Evolutionary conservation across 2,888 invertebrate genomes (phyloP), one percentile per base, ranked within the genome.

Genomic region (Hipparchia semele): DNA sequence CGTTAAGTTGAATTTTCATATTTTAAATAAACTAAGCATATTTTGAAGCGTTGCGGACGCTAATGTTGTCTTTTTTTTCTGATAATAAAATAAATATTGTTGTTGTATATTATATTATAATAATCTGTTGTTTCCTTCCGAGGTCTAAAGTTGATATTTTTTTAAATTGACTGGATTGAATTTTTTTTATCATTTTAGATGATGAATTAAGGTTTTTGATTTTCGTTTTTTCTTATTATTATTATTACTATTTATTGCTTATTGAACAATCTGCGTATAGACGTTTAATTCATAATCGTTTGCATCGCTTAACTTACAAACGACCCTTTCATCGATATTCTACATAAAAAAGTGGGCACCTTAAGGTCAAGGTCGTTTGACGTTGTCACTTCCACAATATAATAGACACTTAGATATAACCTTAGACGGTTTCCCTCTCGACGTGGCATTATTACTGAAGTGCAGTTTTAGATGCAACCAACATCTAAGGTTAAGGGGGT

Each of bases 391-490:
- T 65, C 9, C 65, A 33, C 49, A 3, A 13, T 49, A 49, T 64
- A 64, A 65, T 33, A 33, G 65, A 72, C 72, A 68, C 70, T 74
- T 73, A 71, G 56, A 68, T 75, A 65, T 67, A 73, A 73, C 60
- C 73, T 68, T 56, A 71, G 68, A 65, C 69, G 45, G 49, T 75
- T 64, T 67, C 66, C n/a, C 67, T 67, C 65, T 69, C 69, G 66
- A 73, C 73, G 71, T 69, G 69, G 69, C 69, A 73, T 64, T 71
- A 67, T 68, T 62, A 73, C 53, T 61, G 58, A 62, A 23, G 68
- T 23, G 73, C 75, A 71, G 58, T 69, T 75, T 71, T 71, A 66
- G 67, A 75, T 73, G 75, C 73, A 71, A 39, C 69, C 67, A 61
- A 73, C 71, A 68, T 71, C 60, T 72, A 75, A 71, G 73, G 71